phyloP scores from a whole-genome alignment of 1,140 invertebrate genomes.

The Atta texana region DNA sequence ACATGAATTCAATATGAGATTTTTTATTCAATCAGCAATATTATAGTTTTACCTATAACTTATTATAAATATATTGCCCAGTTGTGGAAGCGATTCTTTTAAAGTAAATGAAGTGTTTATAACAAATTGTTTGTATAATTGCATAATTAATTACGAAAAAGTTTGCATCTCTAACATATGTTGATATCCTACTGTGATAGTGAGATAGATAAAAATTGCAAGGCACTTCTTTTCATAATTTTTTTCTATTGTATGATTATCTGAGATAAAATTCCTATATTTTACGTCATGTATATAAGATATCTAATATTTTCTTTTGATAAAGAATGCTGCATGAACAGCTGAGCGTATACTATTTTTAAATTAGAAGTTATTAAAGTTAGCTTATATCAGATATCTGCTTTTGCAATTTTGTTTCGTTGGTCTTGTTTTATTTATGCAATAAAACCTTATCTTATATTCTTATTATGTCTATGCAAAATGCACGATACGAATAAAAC shows the following conservation, averaged over 20 bases:
- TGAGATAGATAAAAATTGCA: slow-evolving; percentile 71
- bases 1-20: slow-evolving; percentile 47
- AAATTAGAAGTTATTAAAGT: neutral
- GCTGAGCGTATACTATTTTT: neutral
- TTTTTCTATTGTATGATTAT: slow-evolving; percentile 25
- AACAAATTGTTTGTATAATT: slow-evolving; percentile 33
- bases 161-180: slow-evolving; percentile 15
- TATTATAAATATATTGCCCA: slow-evolving; percentile 9
- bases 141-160: slow-evolving; percentile 32
- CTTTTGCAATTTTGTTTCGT: slow-evolving; percentile 2
- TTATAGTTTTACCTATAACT: slow-evolving; percentile 19
- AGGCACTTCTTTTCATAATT: slow-evolving; percentile 75
- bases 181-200: slow-evolving; percentile 53
- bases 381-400: neutral
- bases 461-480: neutral
- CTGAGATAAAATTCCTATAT: slow-evolving; percentile 28
- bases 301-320: slow-evolving; percentile 21
- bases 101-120: slow-evolving; percentile 49
- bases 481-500: slow-evolving; percentile 23
- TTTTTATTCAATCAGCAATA: slow-evolving; percentile 38
- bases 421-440: neutral
- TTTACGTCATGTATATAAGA: neutral
- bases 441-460: slow-evolving; percentile 18
- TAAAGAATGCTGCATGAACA: neutral
- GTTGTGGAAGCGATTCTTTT: slow-evolving; percentile 20